Percentiles rank a stretch among this genome's conserved stretches.
Evolutionary conservation across 1,140 invertebrate genomes (phyloP).

Genomic region (Andricus grossulariae): DNA sequence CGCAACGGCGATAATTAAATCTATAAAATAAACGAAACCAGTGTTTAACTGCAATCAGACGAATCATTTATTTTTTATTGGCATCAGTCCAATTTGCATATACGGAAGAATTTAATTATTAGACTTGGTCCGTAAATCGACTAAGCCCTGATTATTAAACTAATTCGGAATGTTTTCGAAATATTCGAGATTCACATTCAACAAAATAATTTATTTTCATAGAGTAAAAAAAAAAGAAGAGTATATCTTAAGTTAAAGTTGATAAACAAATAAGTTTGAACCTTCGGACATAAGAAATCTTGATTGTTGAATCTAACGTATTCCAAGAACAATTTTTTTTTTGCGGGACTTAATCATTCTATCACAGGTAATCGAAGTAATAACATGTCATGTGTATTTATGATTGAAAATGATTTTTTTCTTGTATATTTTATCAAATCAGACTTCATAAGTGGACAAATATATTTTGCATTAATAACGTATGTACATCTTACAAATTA

Average conservation of each 20-base stretch:
- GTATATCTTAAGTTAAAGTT: neutral
- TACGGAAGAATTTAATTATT: neutral
- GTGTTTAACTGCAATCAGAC: conserved; percentile 13
- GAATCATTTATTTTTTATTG: conserved; percentile 19
- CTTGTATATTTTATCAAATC: conserved; percentile 26
- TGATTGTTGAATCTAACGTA: neutral
- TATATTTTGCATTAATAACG: conserved; percentile 44
- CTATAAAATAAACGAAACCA: neutral
- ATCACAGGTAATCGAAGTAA: conserved; percentile 24
- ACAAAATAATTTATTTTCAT: conserved; percentile 17
- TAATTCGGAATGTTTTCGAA: conserved; percentile 23
- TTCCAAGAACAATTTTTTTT: conserved; percentile 11
- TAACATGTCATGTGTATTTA: conserved; percentile 43
- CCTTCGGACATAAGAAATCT: neutral
- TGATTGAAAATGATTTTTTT: conserved; percentile 29
- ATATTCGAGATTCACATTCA: conserved; percentile 3
- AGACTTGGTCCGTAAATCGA: no score
- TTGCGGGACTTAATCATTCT: neutral
- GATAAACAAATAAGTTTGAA: conserved; percentile 7
- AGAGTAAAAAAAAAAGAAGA: neutral
- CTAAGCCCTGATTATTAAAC: neutral
- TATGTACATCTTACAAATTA: conserved; percentile 41
- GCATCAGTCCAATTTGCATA: conserved; percentile 11
- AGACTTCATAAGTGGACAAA: conserved; percentile 47
- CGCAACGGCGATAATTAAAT: neutral